Conservation (phyloP, 2,113 vertebrate genomes). For the Trematocara stigmaticum region DNA sequence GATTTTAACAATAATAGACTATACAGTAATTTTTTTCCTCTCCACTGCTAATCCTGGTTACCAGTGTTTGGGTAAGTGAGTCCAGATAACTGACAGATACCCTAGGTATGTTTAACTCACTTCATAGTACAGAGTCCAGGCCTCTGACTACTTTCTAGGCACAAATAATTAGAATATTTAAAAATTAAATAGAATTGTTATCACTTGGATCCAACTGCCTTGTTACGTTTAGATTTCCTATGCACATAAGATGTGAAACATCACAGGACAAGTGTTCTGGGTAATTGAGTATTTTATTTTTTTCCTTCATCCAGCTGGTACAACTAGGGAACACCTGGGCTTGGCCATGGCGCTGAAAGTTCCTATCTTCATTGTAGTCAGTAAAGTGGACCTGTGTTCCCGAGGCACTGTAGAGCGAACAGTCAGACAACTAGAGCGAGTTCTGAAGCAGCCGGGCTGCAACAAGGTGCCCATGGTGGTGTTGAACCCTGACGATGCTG, state of each 20-base stretch:
- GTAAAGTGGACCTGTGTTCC: conserved; percentile 91
- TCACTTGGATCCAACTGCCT: neutral
- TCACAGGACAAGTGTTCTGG: neutral
- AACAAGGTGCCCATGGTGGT: conserved; percentile 91
- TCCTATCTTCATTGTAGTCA: conserved; percentile 94
- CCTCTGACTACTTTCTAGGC: neutral
- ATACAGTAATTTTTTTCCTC: neutral
- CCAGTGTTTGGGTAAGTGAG: neutral
- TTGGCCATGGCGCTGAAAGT: conserved; percentile 95
- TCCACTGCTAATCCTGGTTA: neutral
- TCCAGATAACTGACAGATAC: neutral
- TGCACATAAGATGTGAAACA: neutral
- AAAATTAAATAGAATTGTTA: fast-evolving
- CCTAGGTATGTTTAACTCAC: neutral
- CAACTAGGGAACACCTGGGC: conserved; percentile 91
- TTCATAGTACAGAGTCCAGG: neutral
- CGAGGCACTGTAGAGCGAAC: conserved; percentile 86
- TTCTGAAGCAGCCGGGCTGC: conserved; percentile 93
- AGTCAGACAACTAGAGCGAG: conserved; percentile 87
- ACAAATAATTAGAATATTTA: neutral
- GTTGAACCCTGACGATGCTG: conserved; percentile 83
- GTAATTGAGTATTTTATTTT: neutral
- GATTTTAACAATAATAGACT: neutral
- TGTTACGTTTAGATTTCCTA: neutral
- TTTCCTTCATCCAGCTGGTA: conserved; percentile 77